phyloP scores from a whole-genome alignment of 2,888 invertebrate species.

The Pseudococcus jackbeardsleyi region DNA sequence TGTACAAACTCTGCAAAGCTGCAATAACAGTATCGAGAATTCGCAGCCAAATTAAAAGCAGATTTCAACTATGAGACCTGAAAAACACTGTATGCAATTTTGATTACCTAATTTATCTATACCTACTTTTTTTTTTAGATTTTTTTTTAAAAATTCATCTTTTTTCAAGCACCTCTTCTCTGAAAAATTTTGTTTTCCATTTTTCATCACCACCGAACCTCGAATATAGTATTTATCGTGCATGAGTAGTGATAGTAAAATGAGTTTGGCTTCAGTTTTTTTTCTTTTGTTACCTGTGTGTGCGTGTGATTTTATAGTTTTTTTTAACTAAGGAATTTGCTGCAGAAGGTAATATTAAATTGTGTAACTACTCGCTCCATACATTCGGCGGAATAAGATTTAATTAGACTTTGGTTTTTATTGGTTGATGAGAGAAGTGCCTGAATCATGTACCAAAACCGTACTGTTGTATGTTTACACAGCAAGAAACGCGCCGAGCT shows the following conservation, averaged over 20 bases:
- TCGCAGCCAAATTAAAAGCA: not conserved
- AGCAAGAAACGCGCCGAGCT: slow-evolving; percentile 62
- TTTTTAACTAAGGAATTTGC: slow-evolving; percentile 38
- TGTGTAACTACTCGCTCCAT: slow-evolving; percentile 33
- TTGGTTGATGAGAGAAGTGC: slow-evolving; percentile 42
- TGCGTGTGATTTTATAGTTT: slow-evolving; percentile 51
- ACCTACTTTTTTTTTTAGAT: not conserved
- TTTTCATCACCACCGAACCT: not conserved
- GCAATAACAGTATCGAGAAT: not conserved
- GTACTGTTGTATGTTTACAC: slow-evolving; percentile 61
- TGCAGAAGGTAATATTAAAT: slow-evolving; percentile 53
- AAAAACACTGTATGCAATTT: not conserved
- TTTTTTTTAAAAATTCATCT: not conserved
- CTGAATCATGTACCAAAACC: slow-evolving; percentile 58
- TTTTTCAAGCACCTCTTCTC: not conserved
- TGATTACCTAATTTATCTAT: not conserved
- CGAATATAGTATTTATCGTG: slow-evolving; percentile 34
- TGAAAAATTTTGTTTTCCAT: not conserved
- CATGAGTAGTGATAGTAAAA: slow-evolving; percentile 61
- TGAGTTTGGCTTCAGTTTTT: slow-evolving; percentile 54
- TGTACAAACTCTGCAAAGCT: not conserved
- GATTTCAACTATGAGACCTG: not conserved
- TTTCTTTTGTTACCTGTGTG: slow-evolving; percentile 44
- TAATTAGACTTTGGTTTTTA: slow-evolving; percentile 49
- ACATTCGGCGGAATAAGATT: slow-evolving; percentile 3